Percentiles rank a stretch among this genome's conserved stretches.
Conservation (phyloP, 37 sponge, comb jelly and placozoan genomes). For the Spongilla lacustris region DNA sequence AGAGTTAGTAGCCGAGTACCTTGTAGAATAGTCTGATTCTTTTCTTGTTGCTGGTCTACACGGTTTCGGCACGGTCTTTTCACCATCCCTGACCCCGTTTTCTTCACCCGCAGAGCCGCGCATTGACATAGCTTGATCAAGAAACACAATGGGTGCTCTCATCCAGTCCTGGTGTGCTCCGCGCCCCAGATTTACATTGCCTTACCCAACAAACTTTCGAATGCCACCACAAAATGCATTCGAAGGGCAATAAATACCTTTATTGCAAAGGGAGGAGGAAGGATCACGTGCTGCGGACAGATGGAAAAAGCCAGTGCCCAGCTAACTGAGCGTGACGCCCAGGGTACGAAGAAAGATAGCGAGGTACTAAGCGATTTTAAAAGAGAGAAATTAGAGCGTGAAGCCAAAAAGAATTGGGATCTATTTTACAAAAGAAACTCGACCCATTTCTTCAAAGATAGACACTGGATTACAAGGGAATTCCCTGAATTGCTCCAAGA, state of each 20-base stretch:
- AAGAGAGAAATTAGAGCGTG: constrained; percentile 83
- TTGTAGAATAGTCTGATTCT: neutral
- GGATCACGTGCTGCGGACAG: neutral
- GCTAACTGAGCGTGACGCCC: constrained; percentile 65
- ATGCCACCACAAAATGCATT: neutral
- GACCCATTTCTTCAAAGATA: constrained; percentile 95
- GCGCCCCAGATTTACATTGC: neutral
- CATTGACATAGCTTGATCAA: constrained; percentile 48
- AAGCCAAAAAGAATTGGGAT: constrained; percentile 96
- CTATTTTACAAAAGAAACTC: constrained; percentile 97
- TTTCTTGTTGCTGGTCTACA: neutral
- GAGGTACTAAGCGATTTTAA: constrained; percentile 71
- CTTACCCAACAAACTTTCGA: neutral
- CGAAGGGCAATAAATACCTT: neutral
- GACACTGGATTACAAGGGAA: constrained; percentile 95
- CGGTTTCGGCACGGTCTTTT: neutral
- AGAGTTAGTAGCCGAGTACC: neutral
- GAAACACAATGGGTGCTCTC: constrained; percentile 4
- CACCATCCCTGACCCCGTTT: constrained; percentile 2
- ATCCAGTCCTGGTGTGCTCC: neutral
- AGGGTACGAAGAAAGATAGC: constrained; percentile 54
- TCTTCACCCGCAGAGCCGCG: constrained; percentile 30
- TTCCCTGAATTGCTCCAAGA: constrained; percentile 78
- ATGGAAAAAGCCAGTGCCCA: neutral
- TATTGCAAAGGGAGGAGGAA: neutral